These are phyloP conservation scores for Potorous gilbertii DNA, from an alignment of 2,797 vertebrate genomes.

Conservation along the genomic window DNA sequence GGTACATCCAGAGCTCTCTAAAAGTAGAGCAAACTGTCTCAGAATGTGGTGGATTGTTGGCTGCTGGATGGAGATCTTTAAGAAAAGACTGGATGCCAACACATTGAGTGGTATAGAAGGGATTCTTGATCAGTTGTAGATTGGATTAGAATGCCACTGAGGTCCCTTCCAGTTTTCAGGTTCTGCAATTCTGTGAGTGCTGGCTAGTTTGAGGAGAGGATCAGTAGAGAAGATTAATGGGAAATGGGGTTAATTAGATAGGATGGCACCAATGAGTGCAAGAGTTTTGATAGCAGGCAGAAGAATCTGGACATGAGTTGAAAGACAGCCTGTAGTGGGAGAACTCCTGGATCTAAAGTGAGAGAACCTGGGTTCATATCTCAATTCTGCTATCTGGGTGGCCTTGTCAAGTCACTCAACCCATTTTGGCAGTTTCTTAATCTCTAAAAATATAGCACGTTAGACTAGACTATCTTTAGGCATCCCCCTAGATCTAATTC, in stretches of 20 bases:
- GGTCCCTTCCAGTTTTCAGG: neutral
- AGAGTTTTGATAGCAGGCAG: neutral
- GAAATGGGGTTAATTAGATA: neutral
- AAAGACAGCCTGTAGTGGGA: neutral
- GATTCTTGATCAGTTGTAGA: neutral
- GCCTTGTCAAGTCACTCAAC: neutral
- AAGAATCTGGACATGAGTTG: neutral
- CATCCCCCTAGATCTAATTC: neutral
- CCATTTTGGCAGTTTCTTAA: neutral
- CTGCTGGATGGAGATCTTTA: neutral
- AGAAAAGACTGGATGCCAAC: neutral
- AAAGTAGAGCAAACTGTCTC: neutral
- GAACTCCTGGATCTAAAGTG: neutral
- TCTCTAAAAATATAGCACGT: neutral
- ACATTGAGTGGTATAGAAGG: neutral
- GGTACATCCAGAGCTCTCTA: neutral
- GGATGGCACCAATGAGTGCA: neutral
- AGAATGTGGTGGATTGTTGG: neutral
- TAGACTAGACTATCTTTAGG: neutral
- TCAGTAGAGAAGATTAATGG: neutral
- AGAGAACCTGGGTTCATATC: neutral
- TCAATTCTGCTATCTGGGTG: neutral
- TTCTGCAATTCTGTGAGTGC: neutral
- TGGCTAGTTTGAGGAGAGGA: neutral
- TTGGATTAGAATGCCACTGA: neutral